These are phyloP conservation scores for Shargacucullia verbasci DNA, from an alignment of 2,888 invertebrate species.

Conservation along the genomic window DNA sequence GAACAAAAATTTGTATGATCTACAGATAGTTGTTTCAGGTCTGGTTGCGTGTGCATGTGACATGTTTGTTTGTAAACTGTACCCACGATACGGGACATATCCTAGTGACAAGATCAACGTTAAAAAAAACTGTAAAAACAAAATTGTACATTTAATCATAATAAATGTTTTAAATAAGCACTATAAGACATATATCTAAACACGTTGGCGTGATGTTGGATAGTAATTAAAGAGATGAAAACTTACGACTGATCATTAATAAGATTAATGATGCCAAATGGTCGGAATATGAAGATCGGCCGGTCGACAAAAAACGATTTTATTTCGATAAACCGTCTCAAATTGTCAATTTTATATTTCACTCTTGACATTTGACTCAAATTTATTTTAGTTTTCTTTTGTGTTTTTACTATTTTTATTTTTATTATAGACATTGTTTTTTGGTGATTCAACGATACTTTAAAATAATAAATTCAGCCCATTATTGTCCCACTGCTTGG, in stretches of 20 bases:
- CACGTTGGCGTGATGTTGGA: constrained; percentile 7
- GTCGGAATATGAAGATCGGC: constrained; percentile 9
- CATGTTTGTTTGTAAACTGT: too few species aligned
- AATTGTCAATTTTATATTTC: constrained; percentile 10
- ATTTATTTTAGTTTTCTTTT: neutral
- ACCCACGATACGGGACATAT: too few species aligned
- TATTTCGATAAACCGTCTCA: constrained; percentile 13
- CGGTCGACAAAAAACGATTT: constrained; percentile 1
- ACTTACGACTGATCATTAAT: constrained; percentile 17
- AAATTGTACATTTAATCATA: neutral
- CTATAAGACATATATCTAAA: constrained; percentile 6
- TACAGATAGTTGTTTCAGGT: too few species aligned
- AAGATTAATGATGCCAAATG: constrained; percentile 30
- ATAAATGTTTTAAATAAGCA: constrained; percentile 14
- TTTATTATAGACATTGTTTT: neutral
- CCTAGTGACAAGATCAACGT: too few species aligned
- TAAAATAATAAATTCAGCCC: too few species aligned
- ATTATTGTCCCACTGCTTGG: too few species aligned
- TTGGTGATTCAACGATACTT: neutral
- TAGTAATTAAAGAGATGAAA: constrained; percentile 21
- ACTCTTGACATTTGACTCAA: too few species aligned
- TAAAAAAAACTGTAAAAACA: too few species aligned
- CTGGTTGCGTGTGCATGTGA: too few species aligned
- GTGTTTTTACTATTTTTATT: neutral
- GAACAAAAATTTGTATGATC: too few species aligned